phyloP scores from a whole-genome alignment of 2,113 vertebrate species.

The Dromiciops gliroides region DNA sequence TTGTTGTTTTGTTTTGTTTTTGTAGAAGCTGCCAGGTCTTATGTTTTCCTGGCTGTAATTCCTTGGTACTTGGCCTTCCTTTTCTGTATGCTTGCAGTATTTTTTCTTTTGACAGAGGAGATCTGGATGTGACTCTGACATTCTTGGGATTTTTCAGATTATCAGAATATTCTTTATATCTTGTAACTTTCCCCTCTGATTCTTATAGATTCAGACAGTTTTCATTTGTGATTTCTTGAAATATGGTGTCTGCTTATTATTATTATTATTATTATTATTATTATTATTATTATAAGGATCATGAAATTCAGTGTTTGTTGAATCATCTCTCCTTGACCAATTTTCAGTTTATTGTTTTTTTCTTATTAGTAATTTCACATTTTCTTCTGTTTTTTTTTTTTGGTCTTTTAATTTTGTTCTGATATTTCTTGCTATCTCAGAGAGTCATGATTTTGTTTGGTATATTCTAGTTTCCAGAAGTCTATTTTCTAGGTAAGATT shows the following conservation, averaged over 20 bases:
- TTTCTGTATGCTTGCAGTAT: neutral
- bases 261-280: neutral
- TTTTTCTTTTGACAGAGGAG: neutral
- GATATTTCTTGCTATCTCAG: neutral
- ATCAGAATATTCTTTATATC: neutral
- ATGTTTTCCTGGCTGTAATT: neutral
- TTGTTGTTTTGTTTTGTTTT: no score
- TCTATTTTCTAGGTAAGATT: neutral
- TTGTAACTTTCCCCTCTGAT: neutral
- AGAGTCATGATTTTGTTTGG: neutral
- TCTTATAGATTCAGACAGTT: neutral
- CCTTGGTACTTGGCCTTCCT: neutral
- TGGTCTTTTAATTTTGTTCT: neutral
- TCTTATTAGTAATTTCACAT: neutral
- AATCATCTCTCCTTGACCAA: neutral
- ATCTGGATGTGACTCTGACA: neutral
- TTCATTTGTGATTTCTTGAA: neutral
- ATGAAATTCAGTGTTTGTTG: neutral
- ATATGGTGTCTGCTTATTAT: neutral
- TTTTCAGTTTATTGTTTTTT: neutral
- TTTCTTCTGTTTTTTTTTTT: neutral
- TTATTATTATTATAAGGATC: neutral
- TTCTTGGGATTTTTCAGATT: neutral
- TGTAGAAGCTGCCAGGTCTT: neutral
- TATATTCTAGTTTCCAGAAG: neutral